phyloP scores from a whole-genome alignment of 1,140 invertebrate genomes.

The Pemphigus obesinymphae region DNA sequence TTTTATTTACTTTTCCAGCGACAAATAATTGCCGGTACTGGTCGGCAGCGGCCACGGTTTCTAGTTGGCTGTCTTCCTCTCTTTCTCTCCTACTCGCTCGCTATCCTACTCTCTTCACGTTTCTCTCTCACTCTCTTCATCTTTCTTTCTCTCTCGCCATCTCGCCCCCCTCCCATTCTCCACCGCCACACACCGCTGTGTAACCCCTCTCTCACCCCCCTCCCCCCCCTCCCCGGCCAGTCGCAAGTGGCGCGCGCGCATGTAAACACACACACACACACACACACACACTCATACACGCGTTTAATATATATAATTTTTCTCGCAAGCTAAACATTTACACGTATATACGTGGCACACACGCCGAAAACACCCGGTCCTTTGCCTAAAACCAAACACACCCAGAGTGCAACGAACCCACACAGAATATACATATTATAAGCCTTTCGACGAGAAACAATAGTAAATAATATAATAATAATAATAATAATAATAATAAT shows the following conservation, averaged over 20 bases:
- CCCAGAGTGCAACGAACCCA: conserved; percentile 1
- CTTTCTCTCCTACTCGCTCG: neutral
- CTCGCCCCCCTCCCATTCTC: neutral
- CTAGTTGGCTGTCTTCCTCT: neutral
- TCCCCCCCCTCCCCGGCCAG: neutral
- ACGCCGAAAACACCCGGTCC: conserved; percentile 25
- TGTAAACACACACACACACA: neutral
- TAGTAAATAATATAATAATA: too few species aligned
- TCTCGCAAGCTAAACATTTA: conserved; percentile 38
- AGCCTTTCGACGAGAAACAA: too few species aligned
- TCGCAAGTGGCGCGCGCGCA: neutral
- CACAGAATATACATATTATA: too few species aligned
- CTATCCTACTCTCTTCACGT: neutral
- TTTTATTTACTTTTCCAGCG: conserved; percentile 40
- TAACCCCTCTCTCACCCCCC: neutral
- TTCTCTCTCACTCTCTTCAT: neutral
- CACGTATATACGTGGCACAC: neutral
- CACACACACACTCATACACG: neutral
- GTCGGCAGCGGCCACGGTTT: conserved; percentile 28
- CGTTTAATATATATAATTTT: neutral
- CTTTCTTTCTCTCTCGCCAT: too few species aligned
- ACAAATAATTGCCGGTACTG: conserved; percentile 39
- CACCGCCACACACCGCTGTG: neutral
- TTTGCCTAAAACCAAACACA: conserved; percentile 19
- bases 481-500: too few species aligned